Evolutionary conservation across 2,888 invertebrate species (phyloP).

Genomic region (Euplagia quadripunctaria): DNA sequence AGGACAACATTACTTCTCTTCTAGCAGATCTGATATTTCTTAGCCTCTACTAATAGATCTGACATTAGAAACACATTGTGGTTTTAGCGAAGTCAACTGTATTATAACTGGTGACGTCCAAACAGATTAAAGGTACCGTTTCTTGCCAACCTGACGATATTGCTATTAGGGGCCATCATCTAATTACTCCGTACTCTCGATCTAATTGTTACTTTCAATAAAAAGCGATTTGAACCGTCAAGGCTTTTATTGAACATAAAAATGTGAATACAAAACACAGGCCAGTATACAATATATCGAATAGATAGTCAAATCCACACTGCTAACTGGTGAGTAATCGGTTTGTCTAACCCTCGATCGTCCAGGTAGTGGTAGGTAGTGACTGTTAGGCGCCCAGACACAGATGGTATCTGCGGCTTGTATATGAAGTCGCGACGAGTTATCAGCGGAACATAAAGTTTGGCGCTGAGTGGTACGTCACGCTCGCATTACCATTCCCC

Average conservation of each 20-base stretch:
- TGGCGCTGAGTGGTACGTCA: slow-evolving; percentile 20
- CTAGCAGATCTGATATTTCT: neutral
- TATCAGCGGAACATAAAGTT: slow-evolving; percentile 12
- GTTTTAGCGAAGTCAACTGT: neutral
- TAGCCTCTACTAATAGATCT: neutral
- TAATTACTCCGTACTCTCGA: too few species aligned
- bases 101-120: neutral
- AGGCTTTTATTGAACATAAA: too few species aligned
- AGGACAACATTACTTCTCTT: neutral
- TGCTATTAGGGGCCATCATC: too few species aligned
- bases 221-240: neutral
- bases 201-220: neutral
- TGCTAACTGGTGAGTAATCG: neutral
- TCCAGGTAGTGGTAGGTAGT: neutral
- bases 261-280: neutral
- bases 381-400: neutral
- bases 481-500: slow-evolving; percentile 55
- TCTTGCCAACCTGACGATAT: neutral
- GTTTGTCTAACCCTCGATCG: neutral
- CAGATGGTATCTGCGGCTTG: slow-evolving; percentile 14
- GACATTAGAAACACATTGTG: neutral
- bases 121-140: neutral
- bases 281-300: neutral
- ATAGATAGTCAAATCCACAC: too few species aligned
- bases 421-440: slow-evolving; percentile 10